Base-by-base conservation (phyloP, 2,113 vertebrate species). In the Neofelis nebulosa region DNA sequence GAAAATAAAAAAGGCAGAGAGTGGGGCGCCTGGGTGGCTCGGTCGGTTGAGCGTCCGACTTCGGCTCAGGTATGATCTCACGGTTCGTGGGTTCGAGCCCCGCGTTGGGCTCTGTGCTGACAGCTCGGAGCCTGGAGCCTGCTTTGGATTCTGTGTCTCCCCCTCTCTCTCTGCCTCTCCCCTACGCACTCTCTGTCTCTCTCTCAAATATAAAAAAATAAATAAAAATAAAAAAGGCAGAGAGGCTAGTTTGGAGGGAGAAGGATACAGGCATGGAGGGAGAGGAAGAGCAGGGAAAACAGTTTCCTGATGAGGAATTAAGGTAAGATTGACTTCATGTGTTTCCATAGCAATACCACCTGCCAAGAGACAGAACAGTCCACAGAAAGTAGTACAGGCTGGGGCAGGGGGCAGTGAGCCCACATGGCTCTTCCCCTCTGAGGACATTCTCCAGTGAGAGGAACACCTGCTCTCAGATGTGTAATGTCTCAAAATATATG, bases 371-470 rank as follows among this genome's bases (percentile, higher is more conserved):
- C 1, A 41, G 31, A 29, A 36, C 11, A 4, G 9, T 8, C 38
- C 31, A 19, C 41, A 52, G 14, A 45, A 27, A 73, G 25, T 12
- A 38, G 73, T 7, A 0, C 57, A 68, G 48, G 57, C n/a, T 23
- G 15, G 73, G 27, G 38, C 0, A 25, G 18, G 48, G 38, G 41
- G 21, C n/a, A 7, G 50, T 1, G 33, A 76, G 3, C 36, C 23
- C 23, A 2, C 29, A 9, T 0, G 1, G 50, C 86, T 27, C 29
- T 2, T 2, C 16, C 83, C 45, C 45, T 23, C 7, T 1, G 73
- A 55, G 1, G n/a, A 63, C 38, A 15, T 19, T 14, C 52, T n/a
- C 45, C 68, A 41, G n/a, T 7, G 57, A 81, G 48, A 68, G 48
- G 14, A 48, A 82, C 25, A 23, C 4, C 23, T n/a, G 33, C 48